These are phyloP conservation scores for Conus betulinus DNA, from an alignment of 1,140 invertebrate species.

Conservation along the genomic window DNA sequence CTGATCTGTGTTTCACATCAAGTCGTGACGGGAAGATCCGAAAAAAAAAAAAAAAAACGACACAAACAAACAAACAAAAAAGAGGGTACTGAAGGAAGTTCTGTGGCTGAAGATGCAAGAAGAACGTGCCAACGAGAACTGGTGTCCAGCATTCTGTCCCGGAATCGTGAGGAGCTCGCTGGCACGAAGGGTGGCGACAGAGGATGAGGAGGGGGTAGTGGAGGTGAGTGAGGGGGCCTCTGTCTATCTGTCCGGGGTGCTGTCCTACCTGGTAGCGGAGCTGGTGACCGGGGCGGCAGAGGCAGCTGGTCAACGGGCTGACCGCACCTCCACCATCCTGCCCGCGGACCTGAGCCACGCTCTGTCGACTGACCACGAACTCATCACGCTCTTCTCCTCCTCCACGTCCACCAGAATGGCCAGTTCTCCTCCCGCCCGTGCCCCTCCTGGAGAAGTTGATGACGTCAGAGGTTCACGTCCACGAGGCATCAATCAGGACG, in stretches of 20 bases:
- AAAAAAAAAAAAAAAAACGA: no score
- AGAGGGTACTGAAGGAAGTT: no score
- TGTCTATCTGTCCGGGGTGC: conserved; percentile 17
- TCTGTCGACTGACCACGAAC: neutral
- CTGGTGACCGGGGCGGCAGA: neutral
- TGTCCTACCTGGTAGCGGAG: conserved; percentile 20
- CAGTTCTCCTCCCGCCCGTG: neutral
- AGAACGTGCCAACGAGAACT: neutral
- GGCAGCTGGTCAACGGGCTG: neutral
- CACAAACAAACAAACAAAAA: no score
- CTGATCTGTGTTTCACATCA: no score
- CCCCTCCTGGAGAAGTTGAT: neutral
- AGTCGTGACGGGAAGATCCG: no score
- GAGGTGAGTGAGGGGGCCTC: conserved; percentile 1
- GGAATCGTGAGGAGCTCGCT: neutral
- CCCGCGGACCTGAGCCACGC: neutral
- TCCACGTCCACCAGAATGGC: neutral
- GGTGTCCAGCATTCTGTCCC: neutral
- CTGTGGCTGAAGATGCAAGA: neutral
- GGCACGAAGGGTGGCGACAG: neutral
- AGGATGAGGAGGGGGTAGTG: neutral
- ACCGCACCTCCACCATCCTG: neutral
- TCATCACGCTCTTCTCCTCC: neutral
- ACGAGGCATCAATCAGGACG: neutral
- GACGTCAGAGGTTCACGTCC: neutral